phyloP scores from a whole-genome alignment of 2,113 vertebrate genomes.

The Stomatorhinus ivindoensis region DNA sequence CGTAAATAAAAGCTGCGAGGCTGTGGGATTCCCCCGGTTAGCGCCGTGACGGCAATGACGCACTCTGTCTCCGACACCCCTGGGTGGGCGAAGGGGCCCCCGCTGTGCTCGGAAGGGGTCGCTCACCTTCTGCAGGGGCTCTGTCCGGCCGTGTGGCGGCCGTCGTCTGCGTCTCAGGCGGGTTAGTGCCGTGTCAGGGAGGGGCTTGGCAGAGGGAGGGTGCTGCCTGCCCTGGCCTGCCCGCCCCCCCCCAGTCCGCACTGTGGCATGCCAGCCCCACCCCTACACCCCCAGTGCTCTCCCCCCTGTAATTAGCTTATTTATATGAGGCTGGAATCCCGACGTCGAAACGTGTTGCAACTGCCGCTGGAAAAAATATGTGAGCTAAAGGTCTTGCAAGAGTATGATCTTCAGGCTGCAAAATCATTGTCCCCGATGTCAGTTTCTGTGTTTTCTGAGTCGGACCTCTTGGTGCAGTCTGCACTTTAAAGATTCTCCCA shows the following conservation, averaged over 20 bases:
- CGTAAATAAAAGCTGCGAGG: background rate
- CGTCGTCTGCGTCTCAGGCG: background rate
- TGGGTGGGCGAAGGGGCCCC: background rate
- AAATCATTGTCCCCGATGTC: background rate
- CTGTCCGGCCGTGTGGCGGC: background rate
- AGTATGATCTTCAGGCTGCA: background rate
- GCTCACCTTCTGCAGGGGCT: background rate
- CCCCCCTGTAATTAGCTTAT: background rate
- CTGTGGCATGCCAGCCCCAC: background rate
- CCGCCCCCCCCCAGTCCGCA: background rate
- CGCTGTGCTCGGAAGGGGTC: background rate
- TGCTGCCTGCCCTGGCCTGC: background rate
- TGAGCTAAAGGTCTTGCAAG: background rate
- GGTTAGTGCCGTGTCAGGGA: background rate
- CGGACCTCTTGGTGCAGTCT: background rate
- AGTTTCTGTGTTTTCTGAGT: background rate
- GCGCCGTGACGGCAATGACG: background rate
- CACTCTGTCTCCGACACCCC: background rate
- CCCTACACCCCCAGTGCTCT: no score
- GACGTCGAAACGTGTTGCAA: background rate
- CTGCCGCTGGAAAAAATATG: background rate
- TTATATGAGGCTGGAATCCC: background rate
- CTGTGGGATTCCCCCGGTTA: background rate
- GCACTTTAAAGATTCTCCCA: background rate
- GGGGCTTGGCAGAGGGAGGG: background rate